Evolutionary conservation across 2,113 vertebrate genomes (phyloP).

Genomic region (Hippocampus comes): DNA sequence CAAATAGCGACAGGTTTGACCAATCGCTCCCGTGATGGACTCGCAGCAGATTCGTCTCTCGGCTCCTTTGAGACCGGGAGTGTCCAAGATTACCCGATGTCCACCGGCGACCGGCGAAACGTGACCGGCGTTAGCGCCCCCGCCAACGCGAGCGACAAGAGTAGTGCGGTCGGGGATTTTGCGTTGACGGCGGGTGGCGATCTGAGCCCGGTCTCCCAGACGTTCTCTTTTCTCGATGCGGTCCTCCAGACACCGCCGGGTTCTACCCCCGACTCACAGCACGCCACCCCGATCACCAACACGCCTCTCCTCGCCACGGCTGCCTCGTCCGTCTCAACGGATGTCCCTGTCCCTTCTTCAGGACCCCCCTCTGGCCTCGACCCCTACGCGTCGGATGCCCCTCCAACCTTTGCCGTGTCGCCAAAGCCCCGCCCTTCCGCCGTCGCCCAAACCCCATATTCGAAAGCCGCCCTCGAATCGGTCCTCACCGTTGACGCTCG

Average conservation of each 20-base stretch:
- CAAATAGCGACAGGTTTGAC: conserved; percentile 45
- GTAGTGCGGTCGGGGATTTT: conserved; percentile 33
- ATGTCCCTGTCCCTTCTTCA: conserved; percentile 14
- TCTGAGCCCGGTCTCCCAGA: conserved; percentile 69
- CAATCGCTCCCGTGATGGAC: conserved; percentile 37
- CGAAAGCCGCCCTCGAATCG: conserved; percentile 31
- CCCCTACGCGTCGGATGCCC: conserved; percentile 11
- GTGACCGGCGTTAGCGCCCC: conserved; percentile 1
- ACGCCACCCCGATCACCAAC: conserved; percentile 53
- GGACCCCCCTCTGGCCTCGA: conserved; percentile 17
- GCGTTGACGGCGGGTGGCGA: conserved; percentile 55
- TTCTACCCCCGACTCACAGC: conserved; percentile 57
- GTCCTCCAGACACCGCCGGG: conserved; percentile 68
- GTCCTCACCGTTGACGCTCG: conserved; percentile 61
- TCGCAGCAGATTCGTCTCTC: conserved; percentile 28
- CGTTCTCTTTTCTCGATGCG: conserved; percentile 73
- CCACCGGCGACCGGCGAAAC: conserved; percentile 10
- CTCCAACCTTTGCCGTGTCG: conserved; percentile 19
- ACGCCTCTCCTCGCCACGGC: conserved; percentile 36
- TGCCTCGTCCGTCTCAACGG: conserved; percentile 30
- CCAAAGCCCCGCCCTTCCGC: conserved; percentile 25
- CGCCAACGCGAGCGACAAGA: conserved; percentile 9
- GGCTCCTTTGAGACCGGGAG: conserved; percentile 57
- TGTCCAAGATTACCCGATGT: conserved; percentile 37
- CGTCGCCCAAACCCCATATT: conserved; percentile 2